Conservation (phyloP, 2,113 vertebrate genomes). For the Syrmaticus mikado region DNA sequence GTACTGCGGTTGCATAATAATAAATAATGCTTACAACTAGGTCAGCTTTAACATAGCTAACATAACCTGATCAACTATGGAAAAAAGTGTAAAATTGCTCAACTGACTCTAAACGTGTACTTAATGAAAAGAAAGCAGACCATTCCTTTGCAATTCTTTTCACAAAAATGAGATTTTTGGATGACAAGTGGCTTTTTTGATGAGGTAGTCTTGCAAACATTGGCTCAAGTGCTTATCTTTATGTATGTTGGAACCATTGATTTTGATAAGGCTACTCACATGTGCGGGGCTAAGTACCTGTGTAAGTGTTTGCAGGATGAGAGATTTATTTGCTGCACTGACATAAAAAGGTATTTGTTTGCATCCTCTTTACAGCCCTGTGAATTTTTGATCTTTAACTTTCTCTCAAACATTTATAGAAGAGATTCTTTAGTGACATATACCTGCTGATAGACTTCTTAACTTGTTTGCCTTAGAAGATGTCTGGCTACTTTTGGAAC, state of each 20-base stretch:
- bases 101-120: neutral
- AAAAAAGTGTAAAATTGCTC: neutral
- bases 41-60: neutral
- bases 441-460: neutral
- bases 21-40: neutral
- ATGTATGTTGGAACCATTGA: neutral
- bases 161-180: neutral
- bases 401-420: constrained; percentile 24
- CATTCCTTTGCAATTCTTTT: neutral
- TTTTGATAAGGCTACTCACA: neutral
- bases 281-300: neutral
- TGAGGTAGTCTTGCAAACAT: neutral
- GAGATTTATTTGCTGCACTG: neutral
- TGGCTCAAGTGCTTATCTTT: neutral
- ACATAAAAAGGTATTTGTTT: constrained; percentile 27
- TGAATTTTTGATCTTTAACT: constrained; percentile 49
- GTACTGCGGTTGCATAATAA: neutral
- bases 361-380: neutral
- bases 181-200: neutral
- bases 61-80: neutral
- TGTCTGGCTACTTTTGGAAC: neutral
- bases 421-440: neutral
- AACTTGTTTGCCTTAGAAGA: neutral
- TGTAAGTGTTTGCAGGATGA: neutral
- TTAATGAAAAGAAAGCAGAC: neutral